These are phyloP conservation scores for Manis javanica DNA, from an alignment of 2,797 vertebrate species.

Conservation along the genomic window DNA sequence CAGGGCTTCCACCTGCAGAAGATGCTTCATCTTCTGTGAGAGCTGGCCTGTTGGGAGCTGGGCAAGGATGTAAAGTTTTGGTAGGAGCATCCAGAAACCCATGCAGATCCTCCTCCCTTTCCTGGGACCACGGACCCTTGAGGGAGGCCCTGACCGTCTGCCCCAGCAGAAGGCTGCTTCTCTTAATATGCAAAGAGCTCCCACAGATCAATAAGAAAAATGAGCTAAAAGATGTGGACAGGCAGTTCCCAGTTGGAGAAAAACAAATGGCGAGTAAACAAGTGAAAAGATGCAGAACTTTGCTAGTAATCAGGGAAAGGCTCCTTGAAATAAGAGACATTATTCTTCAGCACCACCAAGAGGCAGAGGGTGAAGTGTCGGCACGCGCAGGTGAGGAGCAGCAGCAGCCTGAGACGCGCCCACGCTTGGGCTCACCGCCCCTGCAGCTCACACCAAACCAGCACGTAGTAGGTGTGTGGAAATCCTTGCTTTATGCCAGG, in stretches of 20 bases:
- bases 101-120: neutral
- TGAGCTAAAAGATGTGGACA: neutral
- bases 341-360: neutral
- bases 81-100: neutral
- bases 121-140: neutral
- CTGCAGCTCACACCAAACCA: fast-evolving
- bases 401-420: neutral
- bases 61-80: neutral
- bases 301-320: constrained; percentile 4
- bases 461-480: neutral
- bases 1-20: neutral
- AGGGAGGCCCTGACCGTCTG: neutral
- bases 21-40: neutral
- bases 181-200: constrained; percentile 42
- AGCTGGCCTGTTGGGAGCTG: neutral
- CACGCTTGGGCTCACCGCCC: no score
- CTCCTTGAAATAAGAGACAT: constrained; percentile 54
- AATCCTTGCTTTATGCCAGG: neutral
- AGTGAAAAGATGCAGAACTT: constrained; percentile 45
- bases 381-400: fast-evolving
- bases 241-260: constrained; percentile 43
- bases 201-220: constrained; percentile 74
- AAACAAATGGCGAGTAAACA: constrained; percentile 66
- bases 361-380: fast-evolving
- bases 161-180: neutral